These are phyloP conservation scores for Scyliorhinus canicula DNA, from an alignment of 2,797 vertebrate genomes.

Conservation along the genomic window DNA sequence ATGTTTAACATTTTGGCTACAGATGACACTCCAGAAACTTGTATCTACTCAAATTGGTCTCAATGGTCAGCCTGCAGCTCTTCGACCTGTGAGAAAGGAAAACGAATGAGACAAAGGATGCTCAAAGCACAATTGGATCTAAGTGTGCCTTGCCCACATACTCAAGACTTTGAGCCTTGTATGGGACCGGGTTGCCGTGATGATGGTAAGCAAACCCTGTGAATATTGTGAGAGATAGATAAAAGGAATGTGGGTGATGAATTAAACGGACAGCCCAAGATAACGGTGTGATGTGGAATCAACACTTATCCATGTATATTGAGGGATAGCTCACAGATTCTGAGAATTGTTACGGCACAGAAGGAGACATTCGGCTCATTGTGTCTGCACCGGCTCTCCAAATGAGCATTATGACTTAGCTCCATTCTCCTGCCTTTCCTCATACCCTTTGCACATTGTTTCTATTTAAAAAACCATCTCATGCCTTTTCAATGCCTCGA, in stretches of 20 bases:
- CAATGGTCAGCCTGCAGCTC: constrained; percentile 97
- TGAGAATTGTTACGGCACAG: too few relatives aligned
- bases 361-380: too few relatives aligned
- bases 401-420: too few relatives aligned
- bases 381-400: too few relatives aligned
- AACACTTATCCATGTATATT: not conserved
- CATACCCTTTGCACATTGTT: too few relatives aligned
- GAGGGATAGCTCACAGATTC: too few relatives aligned
- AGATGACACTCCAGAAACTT: constrained; percentile 98
- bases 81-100: constrained; percentile 95
- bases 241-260: not conserved
- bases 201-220: constrained; percentile 65
- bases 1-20: constrained; percentile 40
- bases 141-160: constrained; percentile 91
- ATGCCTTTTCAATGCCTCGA: too few relatives aligned
- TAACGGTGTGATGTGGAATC: not conserved
- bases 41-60: constrained; percentile 98
- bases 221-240: too few relatives aligned
- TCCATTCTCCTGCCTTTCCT: too few relatives aligned
- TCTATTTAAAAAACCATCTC: too few relatives aligned
- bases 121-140: constrained; percentile 95
- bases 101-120: constrained; percentile 96
- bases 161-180: constrained; percentile 95
- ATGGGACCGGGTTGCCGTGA: constrained; percentile 97
- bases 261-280: not conserved